These are phyloP conservation scores for Drosophila flavopinicola DNA, from an alignment of 2,888 invertebrate genomes.

Conservation along the genomic window DNA sequence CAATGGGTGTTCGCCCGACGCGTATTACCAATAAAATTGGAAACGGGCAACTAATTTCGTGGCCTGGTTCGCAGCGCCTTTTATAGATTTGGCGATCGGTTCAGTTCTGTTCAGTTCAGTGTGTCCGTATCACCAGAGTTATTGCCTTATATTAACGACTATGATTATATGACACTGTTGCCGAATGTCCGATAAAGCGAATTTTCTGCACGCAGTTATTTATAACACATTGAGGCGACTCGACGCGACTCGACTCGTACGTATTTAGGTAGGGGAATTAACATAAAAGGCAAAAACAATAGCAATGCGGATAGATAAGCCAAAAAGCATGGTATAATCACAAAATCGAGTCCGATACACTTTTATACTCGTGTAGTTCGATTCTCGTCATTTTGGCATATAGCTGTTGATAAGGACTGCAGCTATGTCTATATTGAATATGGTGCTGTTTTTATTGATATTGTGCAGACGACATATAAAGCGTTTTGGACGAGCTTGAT, in stretches of 20 bases:
- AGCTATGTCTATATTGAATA: neutral
- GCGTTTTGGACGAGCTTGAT: constrained; percentile 13
- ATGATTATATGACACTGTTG: constrained; percentile 63
- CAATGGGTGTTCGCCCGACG: constrained; percentile 50
- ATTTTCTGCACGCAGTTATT: constrained; percentile 55
- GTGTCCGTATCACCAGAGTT: constrained; percentile 47
- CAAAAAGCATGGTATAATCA: constrained; percentile 34
- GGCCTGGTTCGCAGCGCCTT: constrained; percentile 50
- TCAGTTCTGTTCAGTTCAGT: constrained; percentile 21
- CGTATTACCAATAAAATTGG: constrained; percentile 67
- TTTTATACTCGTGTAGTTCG: constrained; percentile 28
- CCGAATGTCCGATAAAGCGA: constrained; percentile 66
- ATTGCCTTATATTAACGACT: constrained; percentile 65
- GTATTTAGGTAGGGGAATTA: constrained; percentile 30
- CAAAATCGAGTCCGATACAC: constrained; percentile 27
- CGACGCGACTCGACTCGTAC: neutral
- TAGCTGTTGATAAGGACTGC: constrained; percentile 40
- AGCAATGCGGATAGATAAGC: constrained; percentile 63
- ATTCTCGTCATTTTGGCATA: constrained; percentile 29
- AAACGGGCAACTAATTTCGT: constrained; percentile 74
- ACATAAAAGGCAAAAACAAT: constrained; percentile 57
- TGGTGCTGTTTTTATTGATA: constrained; percentile 15
- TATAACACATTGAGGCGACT: constrained; percentile 45
- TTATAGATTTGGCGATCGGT: constrained; percentile 74
- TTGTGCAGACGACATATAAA: neutral